Base-by-base conservation (phyloP, 2,888 invertebrate genomes). In the Cephus sareptanus region DNA sequence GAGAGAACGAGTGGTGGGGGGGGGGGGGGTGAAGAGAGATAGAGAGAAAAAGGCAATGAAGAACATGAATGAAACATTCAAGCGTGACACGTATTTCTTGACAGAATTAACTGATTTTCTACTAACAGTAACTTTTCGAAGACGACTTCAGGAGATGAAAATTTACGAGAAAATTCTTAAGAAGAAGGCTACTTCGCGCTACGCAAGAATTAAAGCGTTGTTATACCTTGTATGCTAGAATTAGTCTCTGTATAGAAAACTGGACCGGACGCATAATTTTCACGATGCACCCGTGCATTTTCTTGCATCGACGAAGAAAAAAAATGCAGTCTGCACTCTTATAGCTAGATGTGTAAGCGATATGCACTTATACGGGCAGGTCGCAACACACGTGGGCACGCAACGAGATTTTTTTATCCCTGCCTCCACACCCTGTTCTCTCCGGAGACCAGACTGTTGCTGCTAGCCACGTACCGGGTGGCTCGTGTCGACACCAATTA, bases 281-380 rank as follows among this genome's bases (percentile, higher is more conserved):
- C 75, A 75, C 71, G 75, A 31, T 71, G 11, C 34, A 40, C 70
- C 40, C 35, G 37, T 70, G 34, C 30, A 68, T 40, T 79, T 78
- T 71, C 70, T 75, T 30, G 9, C 34, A 73, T 15, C 1, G 30
- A 30, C 11, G 40, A 73, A 34, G n/a, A 76, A 74, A 77, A 76
- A 77, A 76, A 78, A 81, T 80, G 77, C 77, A 80, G 40, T 77
- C 70, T 74, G 75, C 75, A 77, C 56, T 56, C 56, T 23, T 56
- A 23, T 23, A 23, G 56, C 56, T 56, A 56, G 56, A 56, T 56
- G 56, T 23, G 80, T 78, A 80, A 77, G 78, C 78, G 86, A 86
- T 86, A 83, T 86, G 83, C 81, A 82, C 84, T 87, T 86, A 86
- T 87, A 86, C 83, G 84, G 85, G 78, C 75, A 76, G 83, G 77